Evolutionary conservation across 2,888 invertebrate genomes (phyloP).

Genomic region (Ariolimax columbianus): DNA sequence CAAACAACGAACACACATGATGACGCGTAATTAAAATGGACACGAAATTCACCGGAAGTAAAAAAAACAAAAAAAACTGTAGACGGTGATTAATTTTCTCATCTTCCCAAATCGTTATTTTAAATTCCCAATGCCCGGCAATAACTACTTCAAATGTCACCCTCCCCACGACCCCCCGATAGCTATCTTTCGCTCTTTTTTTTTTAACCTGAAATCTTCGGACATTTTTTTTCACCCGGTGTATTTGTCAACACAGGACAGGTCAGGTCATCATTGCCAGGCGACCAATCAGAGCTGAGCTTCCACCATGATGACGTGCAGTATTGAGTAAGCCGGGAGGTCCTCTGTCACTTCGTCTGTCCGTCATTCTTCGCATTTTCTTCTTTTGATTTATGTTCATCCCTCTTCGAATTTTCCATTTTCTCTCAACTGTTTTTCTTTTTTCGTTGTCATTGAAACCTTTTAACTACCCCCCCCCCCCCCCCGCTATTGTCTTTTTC

Average conservation of each 20-base stretch:
- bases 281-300: neutral
- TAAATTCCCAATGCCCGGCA: neutral
- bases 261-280: neutral
- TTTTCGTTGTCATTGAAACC: neutral
- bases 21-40: too few relatives aligned
- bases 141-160: too few relatives aligned
- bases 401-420: neutral
- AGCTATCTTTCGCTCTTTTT: too few relatives aligned
- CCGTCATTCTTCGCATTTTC: neutral
- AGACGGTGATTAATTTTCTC: neutral
- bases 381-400: neutral
- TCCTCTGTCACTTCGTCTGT: neutral
- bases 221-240: neutral
- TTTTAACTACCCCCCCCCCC: too few relatives aligned
- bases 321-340: constrained; percentile 1
- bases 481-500: neutral
- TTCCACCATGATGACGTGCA: neutral
- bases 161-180: neutral
- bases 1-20: too few relatives aligned
- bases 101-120: neutral
- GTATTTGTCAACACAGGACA: neutral
- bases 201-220: too few relatives aligned
- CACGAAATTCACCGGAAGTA: too few relatives aligned
- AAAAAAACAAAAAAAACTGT: too few relatives aligned
- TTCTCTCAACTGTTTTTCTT: neutral